Percentiles rank a stretch among this genome's conserved stretches.
Evolutionary conservation across 1,140 invertebrate genomes (phyloP).

Genomic region (Hypsibius dujardini): DNA sequence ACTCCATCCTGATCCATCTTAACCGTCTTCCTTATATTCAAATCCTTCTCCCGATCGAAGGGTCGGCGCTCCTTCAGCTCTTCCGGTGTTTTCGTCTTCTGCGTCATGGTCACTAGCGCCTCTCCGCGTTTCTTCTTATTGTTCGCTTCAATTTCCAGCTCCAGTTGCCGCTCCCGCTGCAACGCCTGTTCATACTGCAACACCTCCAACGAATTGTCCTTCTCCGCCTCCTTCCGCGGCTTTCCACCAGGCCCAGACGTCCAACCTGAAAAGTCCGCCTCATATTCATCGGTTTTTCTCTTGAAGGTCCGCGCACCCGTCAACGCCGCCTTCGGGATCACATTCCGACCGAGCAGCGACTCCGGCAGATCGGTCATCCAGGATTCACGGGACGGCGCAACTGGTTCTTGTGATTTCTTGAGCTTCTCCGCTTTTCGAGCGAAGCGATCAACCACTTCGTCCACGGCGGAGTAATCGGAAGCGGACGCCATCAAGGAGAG

Average conservation of each 20-base stretch:
- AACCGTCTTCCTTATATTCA: background rate
- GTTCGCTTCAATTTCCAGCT: background rate
- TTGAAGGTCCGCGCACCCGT: background rate
- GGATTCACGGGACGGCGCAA: background rate
- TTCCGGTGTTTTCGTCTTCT: background rate
- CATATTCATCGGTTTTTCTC: constrained; percentile 9
- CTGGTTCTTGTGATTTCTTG: background rate
- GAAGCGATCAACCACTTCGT: background rate
- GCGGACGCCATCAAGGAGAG: background rate
- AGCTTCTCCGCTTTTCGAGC: background rate
- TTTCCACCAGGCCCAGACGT: background rate
- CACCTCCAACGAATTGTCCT: background rate
- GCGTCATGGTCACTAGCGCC: background rate
- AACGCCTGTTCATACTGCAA: background rate
- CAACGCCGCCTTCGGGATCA: background rate
- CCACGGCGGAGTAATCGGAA: background rate
- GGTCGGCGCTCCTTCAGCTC: background rate
- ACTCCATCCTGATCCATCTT: background rate
- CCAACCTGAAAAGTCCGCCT: background rate
- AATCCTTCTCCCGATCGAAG: constrained; percentile 5
- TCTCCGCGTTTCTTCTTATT: background rate
- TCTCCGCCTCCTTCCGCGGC: background rate
- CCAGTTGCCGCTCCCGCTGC: background rate
- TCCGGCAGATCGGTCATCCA: constrained; percentile 4
- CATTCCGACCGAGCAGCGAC: background rate